phyloP scores from a whole-genome alignment of 2,888 invertebrate species.

The Tetragonula carbonaria region DNA sequence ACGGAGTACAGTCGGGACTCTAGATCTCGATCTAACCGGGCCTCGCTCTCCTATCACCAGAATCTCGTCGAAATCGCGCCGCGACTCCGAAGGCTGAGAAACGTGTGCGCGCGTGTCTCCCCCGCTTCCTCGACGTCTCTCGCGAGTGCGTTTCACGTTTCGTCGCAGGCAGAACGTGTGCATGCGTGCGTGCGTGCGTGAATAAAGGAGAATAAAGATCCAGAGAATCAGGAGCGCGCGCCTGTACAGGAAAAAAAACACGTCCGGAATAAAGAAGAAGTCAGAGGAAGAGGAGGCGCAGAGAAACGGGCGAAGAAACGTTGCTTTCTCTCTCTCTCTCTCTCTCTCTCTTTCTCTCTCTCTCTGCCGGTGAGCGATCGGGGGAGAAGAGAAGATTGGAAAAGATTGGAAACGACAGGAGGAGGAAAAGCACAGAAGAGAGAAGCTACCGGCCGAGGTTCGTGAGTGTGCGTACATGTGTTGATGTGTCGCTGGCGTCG shows the following conservation, averaged over 20 bases:
- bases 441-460: conserved; percentile 53
- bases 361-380: conserved; percentile 6
- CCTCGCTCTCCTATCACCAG: conserved; percentile 12
- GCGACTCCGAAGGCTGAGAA: conserved; percentile 25
- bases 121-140: conserved; percentile 40
- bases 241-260: too few relatives aligned
- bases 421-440: conserved; percentile 17
- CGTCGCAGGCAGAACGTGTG: conserved; percentile 36
- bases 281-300: neutral
- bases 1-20: conserved; percentile 43
- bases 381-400: neutral
- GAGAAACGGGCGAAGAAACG: too few relatives aligned
- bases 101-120: conserved; percentile 55
- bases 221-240: too few relatives aligned
- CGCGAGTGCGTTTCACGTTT: conserved; percentile 49
- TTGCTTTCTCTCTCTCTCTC: too few relatives aligned
- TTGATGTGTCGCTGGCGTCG: conserved; percentile 77
- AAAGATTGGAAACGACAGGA: neutral
- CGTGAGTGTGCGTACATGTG: conserved; percentile 68
- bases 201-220: neutral
- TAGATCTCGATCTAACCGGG: conserved; percentile 53
- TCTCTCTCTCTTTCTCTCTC: too few relatives aligned
- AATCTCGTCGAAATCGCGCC: conserved; percentile 44
- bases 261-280: neutral
- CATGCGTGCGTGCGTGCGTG: conserved; percentile 35